These are phyloP conservation scores for Malurus cyaneus DNA, from an alignment of 2,113 vertebrate genomes.

Conservation along the genomic window DNA sequence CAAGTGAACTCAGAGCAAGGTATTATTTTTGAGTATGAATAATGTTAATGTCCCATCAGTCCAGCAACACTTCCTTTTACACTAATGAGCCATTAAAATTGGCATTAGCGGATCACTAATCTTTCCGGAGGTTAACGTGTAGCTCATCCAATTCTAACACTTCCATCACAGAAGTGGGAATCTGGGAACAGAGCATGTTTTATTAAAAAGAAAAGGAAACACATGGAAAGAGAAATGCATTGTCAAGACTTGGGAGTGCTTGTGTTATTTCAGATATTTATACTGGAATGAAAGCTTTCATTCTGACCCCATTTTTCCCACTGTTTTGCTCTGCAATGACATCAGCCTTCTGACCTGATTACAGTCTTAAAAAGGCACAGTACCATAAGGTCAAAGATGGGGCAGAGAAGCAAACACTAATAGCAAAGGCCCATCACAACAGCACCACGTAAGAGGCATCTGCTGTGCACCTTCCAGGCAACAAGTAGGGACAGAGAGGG, in stretches of 20 bases:
- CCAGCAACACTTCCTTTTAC: not conserved
- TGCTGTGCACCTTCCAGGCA: not conserved
- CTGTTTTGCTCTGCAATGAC: not conserved
- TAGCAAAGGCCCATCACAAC: not conserved
- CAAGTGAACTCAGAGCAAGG: not conserved
- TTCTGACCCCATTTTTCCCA: not conserved
- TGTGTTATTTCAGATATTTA: constrained; percentile 40
- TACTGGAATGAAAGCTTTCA: constrained; percentile 12
- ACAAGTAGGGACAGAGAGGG: not conserved
- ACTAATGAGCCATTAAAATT: constrained; percentile 17
- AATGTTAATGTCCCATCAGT: constrained; percentile 8
- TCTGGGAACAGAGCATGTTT: not conserved
- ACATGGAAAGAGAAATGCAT: not conserved
- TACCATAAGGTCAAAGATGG: not conserved
- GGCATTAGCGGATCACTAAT: constrained; percentile 1
- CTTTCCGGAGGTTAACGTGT: not conserved
- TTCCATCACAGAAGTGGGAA: not conserved
- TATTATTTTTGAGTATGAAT: constrained; percentile 33
- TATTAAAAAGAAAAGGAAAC: constrained; percentile 25
- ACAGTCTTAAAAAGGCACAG: not conserved
- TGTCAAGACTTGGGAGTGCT: not conserved
- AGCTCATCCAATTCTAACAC: not conserved
- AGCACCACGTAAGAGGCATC: not conserved
- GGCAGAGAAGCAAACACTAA: not conserved
- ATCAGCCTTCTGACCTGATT: not conserved